phyloP scores from a whole-genome alignment of 2,888 invertebrate species.

The Lasioglossum oenotherae region DNA sequence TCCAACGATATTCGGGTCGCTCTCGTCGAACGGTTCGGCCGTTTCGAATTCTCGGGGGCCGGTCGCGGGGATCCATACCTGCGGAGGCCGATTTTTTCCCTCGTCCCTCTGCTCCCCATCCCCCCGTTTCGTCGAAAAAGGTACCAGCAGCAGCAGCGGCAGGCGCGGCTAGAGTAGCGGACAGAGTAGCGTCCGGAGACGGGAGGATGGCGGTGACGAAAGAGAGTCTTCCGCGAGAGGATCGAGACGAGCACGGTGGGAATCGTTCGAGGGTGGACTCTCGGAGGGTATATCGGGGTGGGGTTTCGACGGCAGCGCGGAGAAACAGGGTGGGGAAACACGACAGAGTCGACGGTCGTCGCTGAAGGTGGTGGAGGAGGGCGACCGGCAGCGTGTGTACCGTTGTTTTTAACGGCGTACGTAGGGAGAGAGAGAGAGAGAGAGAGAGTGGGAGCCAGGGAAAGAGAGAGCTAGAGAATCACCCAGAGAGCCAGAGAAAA shows the following conservation, averaged over 20 bases:
- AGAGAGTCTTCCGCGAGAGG: slow-evolving; percentile 39
- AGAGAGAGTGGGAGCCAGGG: neutral
- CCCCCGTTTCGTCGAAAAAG: neutral
- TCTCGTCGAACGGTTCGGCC: slow-evolving; percentile 25
- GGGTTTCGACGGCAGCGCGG: slow-evolving; percentile 22
- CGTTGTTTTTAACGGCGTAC: slow-evolving; percentile 46
- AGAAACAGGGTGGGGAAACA: neutral
- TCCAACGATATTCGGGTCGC: slow-evolving; percentile 52
- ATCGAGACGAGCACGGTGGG: slow-evolving; percentile 28
- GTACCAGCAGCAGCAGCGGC: neutral
- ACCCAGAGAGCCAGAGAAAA: neutral
- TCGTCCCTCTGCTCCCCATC: neutral
- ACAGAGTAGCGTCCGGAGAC: neutral
- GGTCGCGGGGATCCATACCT: slow-evolving; percentile 39
- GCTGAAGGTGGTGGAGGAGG: slow-evolving; percentile 23
- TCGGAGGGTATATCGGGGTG: slow-evolving; percentile 50
- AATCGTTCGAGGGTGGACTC: slow-evolving; percentile 52
- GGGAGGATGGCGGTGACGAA: slow-evolving; percentile 21
- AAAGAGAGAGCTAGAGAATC: neutral
- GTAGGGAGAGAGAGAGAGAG: neutral
- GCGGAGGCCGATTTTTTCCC: neutral
- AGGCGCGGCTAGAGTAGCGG: neutral
- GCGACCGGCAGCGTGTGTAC: slow-evolving; percentile 48
- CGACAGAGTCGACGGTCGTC: slow-evolving; percentile 23
- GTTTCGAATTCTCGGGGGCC: slow-evolving; percentile 33